Conservation (phyloP, 2,888 invertebrate species). For the Arctia plantaginis region DNA sequence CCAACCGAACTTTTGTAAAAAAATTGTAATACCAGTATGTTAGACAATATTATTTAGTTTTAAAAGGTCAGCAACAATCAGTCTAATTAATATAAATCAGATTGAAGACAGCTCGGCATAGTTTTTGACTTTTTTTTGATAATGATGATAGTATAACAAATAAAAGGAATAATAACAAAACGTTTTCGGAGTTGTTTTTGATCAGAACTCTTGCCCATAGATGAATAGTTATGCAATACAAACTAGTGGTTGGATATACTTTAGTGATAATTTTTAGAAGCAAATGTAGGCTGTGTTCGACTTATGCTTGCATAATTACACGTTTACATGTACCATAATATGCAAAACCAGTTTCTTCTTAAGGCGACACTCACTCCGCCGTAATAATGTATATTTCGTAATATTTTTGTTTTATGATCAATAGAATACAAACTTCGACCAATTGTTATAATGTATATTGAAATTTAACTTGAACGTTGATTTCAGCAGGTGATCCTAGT, state of each 20-base stretch:
- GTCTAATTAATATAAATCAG: background rate
- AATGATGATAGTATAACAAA: too few relatives aligned
- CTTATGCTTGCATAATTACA: slow-evolving; percentile 23
- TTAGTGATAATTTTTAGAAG: slow-evolving; percentile 29
- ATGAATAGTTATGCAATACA: slow-evolving; percentile 39
- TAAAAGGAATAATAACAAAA: slow-evolving; percentile 3
- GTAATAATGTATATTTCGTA: background rate
- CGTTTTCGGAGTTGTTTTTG: slow-evolving; percentile 27
- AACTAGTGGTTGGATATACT: slow-evolving; percentile 47
- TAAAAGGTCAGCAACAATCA: slow-evolving; percentile 8
- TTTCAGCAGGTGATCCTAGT: too few relatives aligned
- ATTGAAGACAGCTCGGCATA: background rate
- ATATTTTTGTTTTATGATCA: background rate
- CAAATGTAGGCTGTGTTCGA: slow-evolving; percentile 19
- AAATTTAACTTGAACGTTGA: too few relatives aligned
- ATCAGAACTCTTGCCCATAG: slow-evolving; percentile 13
- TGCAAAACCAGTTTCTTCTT: background rate
- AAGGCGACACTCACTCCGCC: background rate
- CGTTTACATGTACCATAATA: background rate
- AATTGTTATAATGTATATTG: too few relatives aligned
- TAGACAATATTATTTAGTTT: background rate
- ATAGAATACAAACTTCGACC: too few relatives aligned
- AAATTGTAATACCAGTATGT: too few relatives aligned
- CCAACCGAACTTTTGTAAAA: too few relatives aligned
- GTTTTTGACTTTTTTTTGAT: background rate